phyloP scores from a whole-genome alignment of 2,113 vertebrate genomes.

The Actinemys pallida region DNA sequence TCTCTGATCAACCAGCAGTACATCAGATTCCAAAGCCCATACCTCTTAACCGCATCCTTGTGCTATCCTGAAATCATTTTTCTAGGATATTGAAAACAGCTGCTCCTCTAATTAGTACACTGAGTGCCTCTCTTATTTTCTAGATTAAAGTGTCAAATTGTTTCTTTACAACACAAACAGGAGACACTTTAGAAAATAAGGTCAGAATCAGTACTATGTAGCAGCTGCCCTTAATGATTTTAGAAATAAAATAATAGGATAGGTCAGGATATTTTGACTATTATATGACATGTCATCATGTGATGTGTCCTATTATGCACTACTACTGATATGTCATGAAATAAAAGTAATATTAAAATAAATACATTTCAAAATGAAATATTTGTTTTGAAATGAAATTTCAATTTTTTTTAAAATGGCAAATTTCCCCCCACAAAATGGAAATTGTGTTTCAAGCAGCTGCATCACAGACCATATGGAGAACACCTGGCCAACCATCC shows the following conservation, averaged over 20 bases:
- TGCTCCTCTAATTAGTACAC: neutral
- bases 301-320: neutral
- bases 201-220: neutral
- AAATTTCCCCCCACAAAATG: neutral
- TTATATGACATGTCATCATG: neutral
- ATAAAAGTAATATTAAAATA: neutral
- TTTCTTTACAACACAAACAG: neutral
- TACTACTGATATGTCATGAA: neutral
- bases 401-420: neutral
- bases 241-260: neutral
- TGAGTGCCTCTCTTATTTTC: neutral
- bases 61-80: neutral
- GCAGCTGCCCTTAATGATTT: neutral
- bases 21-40: too few species aligned
- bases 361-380: neutral
- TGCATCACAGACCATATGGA: neutral
- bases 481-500: neutral
- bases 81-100: neutral
- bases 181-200: neutral
- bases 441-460: neutral
- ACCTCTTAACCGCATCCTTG: accelerated
- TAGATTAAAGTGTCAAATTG: neutral
- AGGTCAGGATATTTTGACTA: neutral
- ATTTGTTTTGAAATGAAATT: neutral
- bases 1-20: neutral